Percentiles rank a stretch among this genome's conserved stretches.
Evolutionary conservation across 2,113 vertebrate genomes (phyloP).

Genomic region (Brachionichthys hirsutus): DNA sequence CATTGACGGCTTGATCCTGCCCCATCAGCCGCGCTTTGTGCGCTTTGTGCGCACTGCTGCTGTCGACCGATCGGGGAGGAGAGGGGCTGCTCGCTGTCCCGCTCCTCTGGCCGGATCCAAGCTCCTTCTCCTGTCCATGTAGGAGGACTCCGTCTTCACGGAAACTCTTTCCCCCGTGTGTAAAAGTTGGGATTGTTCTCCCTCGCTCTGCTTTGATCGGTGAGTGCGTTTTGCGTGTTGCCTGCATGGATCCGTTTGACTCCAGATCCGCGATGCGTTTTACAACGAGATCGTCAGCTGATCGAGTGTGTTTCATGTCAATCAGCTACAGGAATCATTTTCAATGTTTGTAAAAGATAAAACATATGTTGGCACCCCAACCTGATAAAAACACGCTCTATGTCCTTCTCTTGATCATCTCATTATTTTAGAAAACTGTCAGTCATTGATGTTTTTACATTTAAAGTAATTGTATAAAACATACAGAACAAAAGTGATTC

Average conservation of each 20-base stretch:
- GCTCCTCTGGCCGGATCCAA: conserved; percentile 41
- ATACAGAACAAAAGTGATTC: conserved; percentile 11
- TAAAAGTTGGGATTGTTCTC: conserved; percentile 30
- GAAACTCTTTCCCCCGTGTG: conserved; percentile 15
- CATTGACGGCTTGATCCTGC: background rate
- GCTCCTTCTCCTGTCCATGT: conserved; percentile 8
- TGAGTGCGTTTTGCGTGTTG: conserved; percentile 32
- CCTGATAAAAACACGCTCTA: no score
- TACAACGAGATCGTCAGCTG: no score
- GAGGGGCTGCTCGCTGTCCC: conserved; percentile 36
- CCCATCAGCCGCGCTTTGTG: conserved; percentile 14
- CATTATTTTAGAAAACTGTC: background rate
- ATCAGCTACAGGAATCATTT: no score
- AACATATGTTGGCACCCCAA: no score
- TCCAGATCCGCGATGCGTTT: background rate
- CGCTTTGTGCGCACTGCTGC: no score
- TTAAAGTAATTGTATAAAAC: background rate
- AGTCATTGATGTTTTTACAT: background rate
- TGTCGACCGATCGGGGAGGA: conserved; percentile 8
- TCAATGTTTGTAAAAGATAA: no score
- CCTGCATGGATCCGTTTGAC: background rate
- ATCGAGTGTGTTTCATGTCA: no score
- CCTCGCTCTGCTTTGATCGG: conserved; percentile 32
- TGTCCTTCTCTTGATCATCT: no score
- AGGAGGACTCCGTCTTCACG: conserved; percentile 15